Evolutionary conservation across 1,140 invertebrate species (phyloP).

Genomic region (Matsumurasca onukii): DNA sequence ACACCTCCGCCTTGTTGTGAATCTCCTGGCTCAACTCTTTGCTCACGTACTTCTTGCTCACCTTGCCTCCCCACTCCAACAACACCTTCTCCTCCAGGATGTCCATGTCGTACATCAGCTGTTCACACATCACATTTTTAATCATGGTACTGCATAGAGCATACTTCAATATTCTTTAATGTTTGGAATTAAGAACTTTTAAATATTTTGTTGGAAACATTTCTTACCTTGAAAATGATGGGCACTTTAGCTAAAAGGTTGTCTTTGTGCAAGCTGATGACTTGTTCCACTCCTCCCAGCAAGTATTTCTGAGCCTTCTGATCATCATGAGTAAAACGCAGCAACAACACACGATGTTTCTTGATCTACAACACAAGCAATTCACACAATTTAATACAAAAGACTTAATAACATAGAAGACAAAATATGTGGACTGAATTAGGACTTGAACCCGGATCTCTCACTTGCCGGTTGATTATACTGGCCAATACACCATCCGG

Average conservation of each 20-base stretch:
- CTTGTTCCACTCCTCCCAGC: slow-evolving; percentile 92
- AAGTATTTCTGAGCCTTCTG: slow-evolving; percentile 93
- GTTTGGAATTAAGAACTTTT: too few species aligned
- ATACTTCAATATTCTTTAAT: too few species aligned
- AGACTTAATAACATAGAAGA: background rate
- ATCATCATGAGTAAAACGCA: slow-evolving; percentile 88
- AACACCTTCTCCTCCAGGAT: slow-evolving; percentile 93
- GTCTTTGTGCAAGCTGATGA: slow-evolving; percentile 81
- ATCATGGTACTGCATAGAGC: too few species aligned
- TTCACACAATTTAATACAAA: background rate
- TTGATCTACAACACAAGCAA: slow-evolving; percentile 53
- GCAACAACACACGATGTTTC: slow-evolving; percentile 66
- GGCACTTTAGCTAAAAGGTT: slow-evolving; percentile 84
- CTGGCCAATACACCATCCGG: too few species aligned
- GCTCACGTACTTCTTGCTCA: slow-evolving; percentile 89
- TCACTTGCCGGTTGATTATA: too few species aligned
- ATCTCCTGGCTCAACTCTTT: slow-evolving; percentile 92
- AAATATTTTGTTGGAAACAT: too few species aligned
- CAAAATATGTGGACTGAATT: too few species aligned
- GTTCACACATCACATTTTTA: too few species aligned
- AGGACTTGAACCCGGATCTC: too few species aligned
- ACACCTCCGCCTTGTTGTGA: slow-evolving; percentile 86
- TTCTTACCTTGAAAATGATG: slow-evolving; percentile 85
- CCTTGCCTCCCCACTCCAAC: slow-evolving; percentile 93
- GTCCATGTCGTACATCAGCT: slow-evolving; percentile 92